Base-by-base conservation (phyloP, 2,888 invertebrate genomes). In the Callyntrura guangdongensis region DNA sequence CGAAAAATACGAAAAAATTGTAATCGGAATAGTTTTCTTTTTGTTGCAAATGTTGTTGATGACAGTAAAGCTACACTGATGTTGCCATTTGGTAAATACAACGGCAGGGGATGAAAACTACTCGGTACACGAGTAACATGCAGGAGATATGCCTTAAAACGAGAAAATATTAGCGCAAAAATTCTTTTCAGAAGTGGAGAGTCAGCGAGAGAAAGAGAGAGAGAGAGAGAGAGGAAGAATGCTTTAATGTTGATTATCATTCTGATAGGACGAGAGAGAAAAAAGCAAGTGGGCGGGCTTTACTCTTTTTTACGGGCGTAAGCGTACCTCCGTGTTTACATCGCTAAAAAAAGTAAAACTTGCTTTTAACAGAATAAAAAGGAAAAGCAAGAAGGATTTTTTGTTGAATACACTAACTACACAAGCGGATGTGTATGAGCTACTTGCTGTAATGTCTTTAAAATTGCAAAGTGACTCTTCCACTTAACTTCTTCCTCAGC, bases 401-500 rank as follows among this genome's bases (percentile, higher is more conserved):
- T 36, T 36, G 36, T 36, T 36, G 36, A 36, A 36, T 36, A 36
- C 6, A 36, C 36, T 36, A 36, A 36, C 36, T 36, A 36, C 36
- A 36, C 6, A 36, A 69, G 69, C 69, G 59, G 72, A 22, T 82
- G 72, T 82, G 89, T 83, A 83, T 89, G 89, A 89, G 89, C 74
- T 83, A 20, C 47, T 82, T 53, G 49, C 83, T 61, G 53, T 79
- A 83, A 88, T 89, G 89, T 74, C 74, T 82, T 89, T 89, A 89
- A 89, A 89, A 89, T 83, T 89, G 89, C 89, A 89, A 89, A 89
- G 89, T 89, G 89, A 89, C 89, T 89, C 82, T 47, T 88, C 61
- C 81, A 81, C 81, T 81, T 69, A 87, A 79, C 27, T 36, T 81
- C 59, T 81, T 81, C 25, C 69, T 85, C 45, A 36, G 45, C 45